phyloP scores from a whole-genome alignment of 2,113 vertebrate species.

The Pelvicachromis taeniatus region DNA sequence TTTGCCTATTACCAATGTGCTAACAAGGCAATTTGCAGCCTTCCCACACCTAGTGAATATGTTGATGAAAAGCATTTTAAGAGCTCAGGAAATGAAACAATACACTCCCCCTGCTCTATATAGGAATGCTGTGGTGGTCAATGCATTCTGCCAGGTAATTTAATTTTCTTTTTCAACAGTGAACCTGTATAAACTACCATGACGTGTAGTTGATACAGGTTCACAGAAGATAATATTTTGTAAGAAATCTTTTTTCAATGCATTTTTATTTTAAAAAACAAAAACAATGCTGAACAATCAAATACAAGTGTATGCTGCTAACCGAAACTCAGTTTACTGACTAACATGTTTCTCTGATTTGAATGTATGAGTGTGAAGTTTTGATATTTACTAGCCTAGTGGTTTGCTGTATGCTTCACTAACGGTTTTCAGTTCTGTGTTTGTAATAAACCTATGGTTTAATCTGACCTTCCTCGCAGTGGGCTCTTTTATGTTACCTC shows the following conservation, averaged over 20 bases:
- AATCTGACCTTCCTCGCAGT: too few species aligned
- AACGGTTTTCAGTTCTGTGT: too few species aligned
- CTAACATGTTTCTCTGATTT: not conserved
- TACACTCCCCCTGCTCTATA: not conserved
- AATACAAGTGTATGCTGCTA: not conserved
- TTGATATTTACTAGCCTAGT: too few species aligned
- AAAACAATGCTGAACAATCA: not conserved
- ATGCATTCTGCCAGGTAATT: not conserved
- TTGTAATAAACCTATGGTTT: too few species aligned
- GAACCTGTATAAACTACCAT: not conserved
- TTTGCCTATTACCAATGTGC: slow-evolving; percentile 59
- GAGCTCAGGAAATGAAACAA: not conserved
- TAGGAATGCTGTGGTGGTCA: not conserved
- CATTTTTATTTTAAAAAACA: not conserved
- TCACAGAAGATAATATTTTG: not conserved
- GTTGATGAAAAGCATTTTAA: slow-evolving; percentile 20
- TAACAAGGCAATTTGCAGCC: slow-evolving; percentile 60
- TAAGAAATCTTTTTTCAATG: not conserved
- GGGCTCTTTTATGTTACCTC: too few species aligned
- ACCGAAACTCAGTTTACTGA: not conserved
- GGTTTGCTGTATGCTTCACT: too few species aligned
- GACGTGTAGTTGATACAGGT: not conserved
- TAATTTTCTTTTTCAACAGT: not conserved
- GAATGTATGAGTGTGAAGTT: too few species aligned
- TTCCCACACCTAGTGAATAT: slow-evolving; percentile 54